phyloP scores from a whole-genome alignment of 2,888 invertebrate species.

The Cabera pusaria region DNA sequence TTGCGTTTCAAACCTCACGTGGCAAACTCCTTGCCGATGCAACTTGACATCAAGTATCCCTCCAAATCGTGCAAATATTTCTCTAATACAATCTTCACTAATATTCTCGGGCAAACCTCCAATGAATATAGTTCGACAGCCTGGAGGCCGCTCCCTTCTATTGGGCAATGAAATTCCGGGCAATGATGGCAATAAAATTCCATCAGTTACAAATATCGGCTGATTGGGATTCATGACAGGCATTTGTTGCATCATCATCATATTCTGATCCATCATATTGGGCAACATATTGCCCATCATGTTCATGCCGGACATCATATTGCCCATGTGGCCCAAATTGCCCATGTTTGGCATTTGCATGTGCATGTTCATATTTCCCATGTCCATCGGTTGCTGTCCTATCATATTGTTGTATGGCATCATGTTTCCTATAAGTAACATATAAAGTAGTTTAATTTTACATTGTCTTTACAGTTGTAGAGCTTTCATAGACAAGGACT shows the following conservation, averaged over 20 bases:
- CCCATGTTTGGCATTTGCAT: slow-evolving; percentile 37
- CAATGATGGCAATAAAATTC: slow-evolving; percentile 92
- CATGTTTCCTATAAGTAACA: slow-evolving; percentile 41
- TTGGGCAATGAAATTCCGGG: slow-evolving; percentile 82
- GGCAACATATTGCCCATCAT: slow-evolving; percentile 72
- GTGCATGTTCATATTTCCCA: slow-evolving; percentile 39
- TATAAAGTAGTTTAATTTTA: no score
- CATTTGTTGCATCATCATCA: slow-evolving; percentile 70
- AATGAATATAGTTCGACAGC: slow-evolving; percentile 95
- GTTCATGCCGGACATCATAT: slow-evolving; percentile 67
- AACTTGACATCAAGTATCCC: slow-evolving; percentile 79
- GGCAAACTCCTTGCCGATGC: slow-evolving; percentile 96
- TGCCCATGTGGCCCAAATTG: slow-evolving; percentile 34
- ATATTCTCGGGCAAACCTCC: slow-evolving; percentile 95
- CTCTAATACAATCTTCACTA: slow-evolving; percentile 90
- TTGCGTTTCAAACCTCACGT: slow-evolving; percentile 92
- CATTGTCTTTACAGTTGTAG: no score
- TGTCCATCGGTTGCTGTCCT: slow-evolving; percentile 41
- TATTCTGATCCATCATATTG: slow-evolving; percentile 82
- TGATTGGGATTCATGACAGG: slow-evolving; percentile 38
- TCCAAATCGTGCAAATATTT: slow-evolving; percentile 92
- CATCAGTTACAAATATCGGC: slow-evolving; percentile 84
- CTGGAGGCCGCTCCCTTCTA: slow-evolving; percentile 49
- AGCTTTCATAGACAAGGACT: no score
- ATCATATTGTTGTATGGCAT: slow-evolving; percentile 41